Conservation (phyloP, 1,140 invertebrate species). For the Lordiphosa stackelbergi region DNA sequence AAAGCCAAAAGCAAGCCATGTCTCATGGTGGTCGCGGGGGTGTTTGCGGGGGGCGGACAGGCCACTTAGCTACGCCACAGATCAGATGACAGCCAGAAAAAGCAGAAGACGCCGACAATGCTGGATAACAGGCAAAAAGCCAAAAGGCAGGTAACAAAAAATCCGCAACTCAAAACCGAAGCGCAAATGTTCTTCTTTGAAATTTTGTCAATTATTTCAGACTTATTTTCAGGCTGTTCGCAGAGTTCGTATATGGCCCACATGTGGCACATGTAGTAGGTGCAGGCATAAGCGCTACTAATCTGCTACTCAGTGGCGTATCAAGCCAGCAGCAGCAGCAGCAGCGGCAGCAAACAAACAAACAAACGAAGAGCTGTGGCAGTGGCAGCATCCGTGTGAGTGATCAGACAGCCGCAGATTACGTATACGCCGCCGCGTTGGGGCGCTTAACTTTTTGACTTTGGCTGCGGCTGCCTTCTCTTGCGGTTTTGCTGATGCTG, state of each 20-base stretch:
- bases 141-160: conserved; percentile 8
- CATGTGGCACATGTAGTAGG: conserved; percentile 54
- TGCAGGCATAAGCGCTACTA: conserved; percentile 74
- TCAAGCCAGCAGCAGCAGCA: conserved; percentile 54
- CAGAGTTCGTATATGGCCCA: too few relatives aligned
- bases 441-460: conserved; percentile 70
- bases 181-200: too few relatives aligned
- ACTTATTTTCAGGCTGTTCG: too few relatives aligned
- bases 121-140: conserved; percentile 53
- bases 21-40: conserved; percentile 33
- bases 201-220: too few relatives aligned
- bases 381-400: conserved; percentile 43
- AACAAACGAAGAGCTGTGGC: conserved; percentile 15
- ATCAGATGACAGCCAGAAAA: conserved; percentile 66
- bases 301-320: conserved; percentile 73
- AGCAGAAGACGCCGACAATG: conserved; percentile 38
- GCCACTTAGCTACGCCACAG: conserved; percentile 69
- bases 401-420: conserved; percentile 72
- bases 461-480: conserved; percentile 50
- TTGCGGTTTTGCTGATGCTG: conserved; percentile 25
- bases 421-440: conserved; percentile 68
- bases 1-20: conserved; percentile 45
- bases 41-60: conserved; percentile 14
- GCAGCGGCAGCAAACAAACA: conserved; percentile 43
- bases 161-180: too few relatives aligned